These are phyloP conservation scores for Lacerta bilineata DNA, from an alignment of 2,797 vertebrate species.

Conservation along the genomic window DNA sequence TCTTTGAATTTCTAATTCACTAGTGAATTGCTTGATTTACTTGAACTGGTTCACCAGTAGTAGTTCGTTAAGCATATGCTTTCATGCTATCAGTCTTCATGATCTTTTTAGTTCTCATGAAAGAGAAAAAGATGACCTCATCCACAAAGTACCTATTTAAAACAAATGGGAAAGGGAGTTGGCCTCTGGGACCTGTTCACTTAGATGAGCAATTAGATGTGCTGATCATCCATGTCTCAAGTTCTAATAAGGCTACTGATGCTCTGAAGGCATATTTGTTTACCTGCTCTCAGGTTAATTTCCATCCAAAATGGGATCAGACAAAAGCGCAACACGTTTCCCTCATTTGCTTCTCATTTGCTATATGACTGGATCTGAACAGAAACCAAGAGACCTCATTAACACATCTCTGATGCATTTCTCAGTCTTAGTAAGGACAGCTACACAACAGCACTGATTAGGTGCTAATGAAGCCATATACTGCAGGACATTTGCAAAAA, in stretches of 20 bases:
- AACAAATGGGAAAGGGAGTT: constrained; percentile 36
- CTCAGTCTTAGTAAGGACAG: constrained; percentile 32
- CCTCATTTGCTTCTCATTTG: constrained; percentile 51
- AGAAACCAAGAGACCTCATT: constrained; percentile 63
- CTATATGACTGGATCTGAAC: constrained; percentile 46
- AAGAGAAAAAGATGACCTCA: constrained; percentile 60
- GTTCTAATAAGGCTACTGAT: constrained; percentile 56
- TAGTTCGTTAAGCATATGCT: not conserved
- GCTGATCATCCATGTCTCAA: constrained; percentile 68
- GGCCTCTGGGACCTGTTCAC: constrained; percentile 58
- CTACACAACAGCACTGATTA: constrained; percentile 17
- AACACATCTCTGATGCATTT: constrained; percentile 47
- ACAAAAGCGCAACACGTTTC: constrained; percentile 13
- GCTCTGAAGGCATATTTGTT: constrained; percentile 34
- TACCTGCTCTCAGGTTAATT: constrained; percentile 15
- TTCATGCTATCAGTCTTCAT: not conserved
- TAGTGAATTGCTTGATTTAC: too few relatives aligned
- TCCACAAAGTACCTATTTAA: constrained; percentile 43
- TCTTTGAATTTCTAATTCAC: not conserved
- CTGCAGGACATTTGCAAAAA: constrained; percentile 50
- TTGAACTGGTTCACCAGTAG: not conserved
- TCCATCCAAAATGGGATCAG: constrained; percentile 3
- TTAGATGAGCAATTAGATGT: constrained; percentile 66
- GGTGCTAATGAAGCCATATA: constrained; percentile 57
- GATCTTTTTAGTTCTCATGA: constrained; percentile 43